phyloP scores from a whole-genome alignment of 2,113 vertebrate species.

The Chlorodrepanis virens region DNA sequence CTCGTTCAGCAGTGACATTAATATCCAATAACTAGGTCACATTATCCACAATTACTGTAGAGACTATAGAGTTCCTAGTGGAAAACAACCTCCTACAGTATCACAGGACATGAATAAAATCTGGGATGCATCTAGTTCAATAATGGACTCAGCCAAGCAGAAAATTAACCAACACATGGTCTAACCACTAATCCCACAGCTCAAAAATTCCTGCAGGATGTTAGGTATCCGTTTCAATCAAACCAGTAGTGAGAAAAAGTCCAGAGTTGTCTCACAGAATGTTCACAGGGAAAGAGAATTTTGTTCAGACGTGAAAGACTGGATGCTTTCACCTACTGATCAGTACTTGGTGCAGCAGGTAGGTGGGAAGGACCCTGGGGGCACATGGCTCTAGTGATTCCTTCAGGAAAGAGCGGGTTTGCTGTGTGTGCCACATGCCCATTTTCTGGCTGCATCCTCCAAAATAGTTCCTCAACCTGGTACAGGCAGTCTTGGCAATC shows the following conservation, averaged over 20 bases:
- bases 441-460: not conserved
- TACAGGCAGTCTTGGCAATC: not conserved
- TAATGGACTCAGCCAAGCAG: slow-evolving; percentile 2
- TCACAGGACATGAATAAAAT: not conserved
- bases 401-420: not conserved
- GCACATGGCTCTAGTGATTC: not conserved
- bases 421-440: not conserved
- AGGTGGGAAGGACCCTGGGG: not conserved
- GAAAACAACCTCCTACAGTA: not conserved
- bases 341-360: not conserved
- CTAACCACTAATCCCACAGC: not conserved
- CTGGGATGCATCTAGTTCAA: not conserved
- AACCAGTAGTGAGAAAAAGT: not conserved
- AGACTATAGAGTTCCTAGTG: not conserved
- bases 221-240: slow-evolving; percentile 11
- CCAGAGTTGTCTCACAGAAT: not conserved
- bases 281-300: not conserved
- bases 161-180: not conserved
- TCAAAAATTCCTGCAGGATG: not conserved
- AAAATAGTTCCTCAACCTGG: not conserved
- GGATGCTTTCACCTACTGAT: not conserved
- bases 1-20: not conserved
- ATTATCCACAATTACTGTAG: not conserved
- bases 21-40: not conserved
- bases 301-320: not conserved